A percentile compares a stretch with the other conserved stretches of the same genome.
Conservation (phyloP, 2,797 vertebrate species). For the Sarcophilus harrisii region DNA sequence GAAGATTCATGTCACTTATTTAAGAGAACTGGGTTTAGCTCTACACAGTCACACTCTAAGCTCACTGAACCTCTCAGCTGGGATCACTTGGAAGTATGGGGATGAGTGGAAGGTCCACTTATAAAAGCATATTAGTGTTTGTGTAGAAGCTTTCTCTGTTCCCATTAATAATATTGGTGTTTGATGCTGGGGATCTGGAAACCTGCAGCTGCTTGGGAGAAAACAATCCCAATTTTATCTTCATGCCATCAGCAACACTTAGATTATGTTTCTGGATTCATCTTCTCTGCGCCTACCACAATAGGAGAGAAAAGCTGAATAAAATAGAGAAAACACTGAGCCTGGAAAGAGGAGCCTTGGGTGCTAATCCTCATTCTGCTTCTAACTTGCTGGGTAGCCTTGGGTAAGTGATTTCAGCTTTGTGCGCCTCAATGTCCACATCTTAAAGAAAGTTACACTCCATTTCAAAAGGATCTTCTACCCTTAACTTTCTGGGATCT, state of each 20-base stretch:
- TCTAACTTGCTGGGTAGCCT: background rate
- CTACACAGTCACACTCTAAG: background rate
- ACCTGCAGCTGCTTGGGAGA: background rate
- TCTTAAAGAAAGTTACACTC: background rate
- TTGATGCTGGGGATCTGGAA: background rate
- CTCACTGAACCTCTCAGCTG: background rate
- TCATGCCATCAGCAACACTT: background rate
- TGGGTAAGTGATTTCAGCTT: background rate
- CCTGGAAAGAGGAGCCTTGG: background rate
- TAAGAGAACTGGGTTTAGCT: background rate
- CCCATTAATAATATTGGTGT: background rate
- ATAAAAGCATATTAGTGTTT: background rate
- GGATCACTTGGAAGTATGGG: background rate
- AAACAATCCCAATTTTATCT: background rate
- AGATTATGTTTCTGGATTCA: background rate
- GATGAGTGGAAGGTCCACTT: background rate
- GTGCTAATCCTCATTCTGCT: background rate
- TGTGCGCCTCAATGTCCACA: background rate
- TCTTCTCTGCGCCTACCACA: background rate
- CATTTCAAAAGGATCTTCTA: background rate
- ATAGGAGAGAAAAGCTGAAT: background rate
- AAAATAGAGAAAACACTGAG: background rate
- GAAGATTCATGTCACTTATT: background rate
- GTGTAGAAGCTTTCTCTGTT: background rate
- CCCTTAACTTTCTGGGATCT: background rate